phyloP scores from a whole-genome alignment of 2,797 vertebrate species.

The Rousettus madagascariensis region DNA sequence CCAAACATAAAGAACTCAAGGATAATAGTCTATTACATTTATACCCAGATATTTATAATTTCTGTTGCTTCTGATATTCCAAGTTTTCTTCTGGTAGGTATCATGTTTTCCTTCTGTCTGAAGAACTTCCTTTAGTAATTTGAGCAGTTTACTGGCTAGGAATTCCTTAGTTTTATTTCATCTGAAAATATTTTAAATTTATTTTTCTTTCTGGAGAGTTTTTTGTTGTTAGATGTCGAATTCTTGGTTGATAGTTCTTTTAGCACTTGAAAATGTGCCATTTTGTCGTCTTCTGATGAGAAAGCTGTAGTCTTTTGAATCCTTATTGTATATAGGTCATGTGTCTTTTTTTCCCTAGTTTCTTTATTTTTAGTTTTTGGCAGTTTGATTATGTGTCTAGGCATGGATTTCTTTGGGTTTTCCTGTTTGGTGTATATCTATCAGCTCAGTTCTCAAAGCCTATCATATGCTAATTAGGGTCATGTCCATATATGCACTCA shows the following conservation, averaged over 20 bases:
- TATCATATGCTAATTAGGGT: neutral
- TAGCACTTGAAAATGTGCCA: neutral
- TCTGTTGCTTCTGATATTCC: neutral
- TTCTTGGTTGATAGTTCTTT: neutral
- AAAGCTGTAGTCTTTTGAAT: neutral
- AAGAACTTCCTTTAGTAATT: neutral
- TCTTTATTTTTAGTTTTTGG: neutral
- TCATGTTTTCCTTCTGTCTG: neutral
- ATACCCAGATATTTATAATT: neutral
- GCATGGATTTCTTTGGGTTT: slow-evolving; percentile 13
- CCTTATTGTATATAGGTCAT: neutral
- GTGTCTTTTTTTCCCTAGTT: neutral
- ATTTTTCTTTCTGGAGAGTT: neutral
- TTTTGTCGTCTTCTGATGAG: neutral
- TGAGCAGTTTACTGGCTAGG: neutral
- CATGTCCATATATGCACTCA: neutral
- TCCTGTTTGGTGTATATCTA: neutral
- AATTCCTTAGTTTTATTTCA: slow-evolving; percentile 42
- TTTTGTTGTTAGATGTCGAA: neutral
- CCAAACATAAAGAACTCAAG: neutral
- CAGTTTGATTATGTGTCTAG: neutral
- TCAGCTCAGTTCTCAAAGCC: neutral
- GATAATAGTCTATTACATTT: neutral
- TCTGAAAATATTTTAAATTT: neutral
- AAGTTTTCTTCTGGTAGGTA: neutral